Base-by-base conservation (phyloP, 2,113 vertebrate genomes). In the Ageneiosus marmoratus region DNA sequence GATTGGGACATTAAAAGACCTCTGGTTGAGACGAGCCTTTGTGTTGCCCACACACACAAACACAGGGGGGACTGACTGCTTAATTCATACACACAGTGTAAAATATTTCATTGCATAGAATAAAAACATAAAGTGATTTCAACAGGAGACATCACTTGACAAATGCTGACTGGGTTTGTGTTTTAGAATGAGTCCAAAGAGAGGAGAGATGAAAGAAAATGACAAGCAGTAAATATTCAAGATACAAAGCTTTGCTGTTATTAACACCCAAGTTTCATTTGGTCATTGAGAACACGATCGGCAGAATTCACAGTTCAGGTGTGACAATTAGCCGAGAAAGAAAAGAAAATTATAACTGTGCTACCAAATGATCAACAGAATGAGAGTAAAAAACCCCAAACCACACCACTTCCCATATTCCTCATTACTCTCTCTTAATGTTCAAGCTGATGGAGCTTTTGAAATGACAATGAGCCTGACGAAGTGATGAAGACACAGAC, bases 391-490 rank as follows among this genome's bases (percentile, higher is more conserved):
- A n/a, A 55, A 16, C 76, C 37, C 12, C 1, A 41, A 58, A 37
- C 51, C 18, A 0, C 22, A 44, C 11, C 77, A 77, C 74, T 77
- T 77, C 69, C 69, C 24, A 12, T 41, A 7, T 56, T 77, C 51
- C 29, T 56, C 6, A 11, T 0, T 56, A 13, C 37, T 8, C 24
- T 34, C 18, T 10, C 65, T 41, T 69, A 51, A 80, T 37, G 55
- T 46, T 75, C 46, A 76, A 81, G 37, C 53, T n/a, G 32, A 51
- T n/a, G 51, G 4, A 63, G 55, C 76, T 60, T 79, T 15, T 63
- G 20, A 80, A 18, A 53, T 16, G 50, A 80, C 13, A 27, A 16
- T 3, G 29, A 24, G 46, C 11, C 18, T 13, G 4, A 41, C 5
- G 37, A 5, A 15, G 18, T 5, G 20, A 41, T 9, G 32, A 13